Evolutionary conservation across 2,888 invertebrate genomes (phyloP).

Genomic region (Onthophagus sagittarius): DNA sequence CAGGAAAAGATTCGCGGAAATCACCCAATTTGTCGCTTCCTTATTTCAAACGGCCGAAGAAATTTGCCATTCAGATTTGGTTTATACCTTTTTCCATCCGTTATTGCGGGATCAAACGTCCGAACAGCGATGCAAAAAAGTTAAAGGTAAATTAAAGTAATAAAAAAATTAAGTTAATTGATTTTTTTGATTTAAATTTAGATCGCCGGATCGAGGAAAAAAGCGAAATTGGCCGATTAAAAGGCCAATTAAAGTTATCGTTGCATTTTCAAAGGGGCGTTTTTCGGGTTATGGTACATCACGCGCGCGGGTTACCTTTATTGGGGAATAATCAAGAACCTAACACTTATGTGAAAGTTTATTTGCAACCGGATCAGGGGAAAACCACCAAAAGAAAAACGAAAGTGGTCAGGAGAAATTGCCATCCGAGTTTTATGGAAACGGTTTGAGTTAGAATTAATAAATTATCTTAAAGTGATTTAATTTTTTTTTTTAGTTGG

Average conservation of each 20-base stretch:
- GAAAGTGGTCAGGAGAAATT: slow-evolving; percentile 84
- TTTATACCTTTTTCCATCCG: slow-evolving; percentile 99
- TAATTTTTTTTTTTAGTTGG: slow-evolving; percentile 58
- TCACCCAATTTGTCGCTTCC: slow-evolving; percentile 82
- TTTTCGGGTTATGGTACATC: slow-evolving; percentile 80
- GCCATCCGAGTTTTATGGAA: slow-evolving; percentile 97
- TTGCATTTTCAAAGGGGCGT: slow-evolving; percentile 71
- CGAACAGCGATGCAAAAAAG: slow-evolving; percentile 72
- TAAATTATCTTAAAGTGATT: not conserved
- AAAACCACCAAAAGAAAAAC: slow-evolving; percentile 96
- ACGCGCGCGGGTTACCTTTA: slow-evolving; percentile 82
- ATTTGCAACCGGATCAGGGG: slow-evolving; percentile 86
- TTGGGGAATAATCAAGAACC: slow-evolving; percentile 79
- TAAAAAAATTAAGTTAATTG: not conserved
- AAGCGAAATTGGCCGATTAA: slow-evolving; percentile 48
- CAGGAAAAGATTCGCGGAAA: slow-evolving; percentile 83
- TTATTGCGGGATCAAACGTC: slow-evolving; percentile 87
- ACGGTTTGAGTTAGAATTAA: slow-evolving; percentile 62
- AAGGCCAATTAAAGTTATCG: slow-evolving; percentile 76
- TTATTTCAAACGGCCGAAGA: slow-evolving; percentile 86
- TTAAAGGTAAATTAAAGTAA: slow-evolving; percentile 58
- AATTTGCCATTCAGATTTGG: slow-evolving; percentile 92
- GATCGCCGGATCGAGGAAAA: slow-evolving; percentile 35
- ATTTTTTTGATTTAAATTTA: slow-evolving; percentile 20
- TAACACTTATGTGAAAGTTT: slow-evolving; percentile 87